Conservation (phyloP, 2,888 invertebrate genomes). For the Chrysolina oricalcia region DNA sequence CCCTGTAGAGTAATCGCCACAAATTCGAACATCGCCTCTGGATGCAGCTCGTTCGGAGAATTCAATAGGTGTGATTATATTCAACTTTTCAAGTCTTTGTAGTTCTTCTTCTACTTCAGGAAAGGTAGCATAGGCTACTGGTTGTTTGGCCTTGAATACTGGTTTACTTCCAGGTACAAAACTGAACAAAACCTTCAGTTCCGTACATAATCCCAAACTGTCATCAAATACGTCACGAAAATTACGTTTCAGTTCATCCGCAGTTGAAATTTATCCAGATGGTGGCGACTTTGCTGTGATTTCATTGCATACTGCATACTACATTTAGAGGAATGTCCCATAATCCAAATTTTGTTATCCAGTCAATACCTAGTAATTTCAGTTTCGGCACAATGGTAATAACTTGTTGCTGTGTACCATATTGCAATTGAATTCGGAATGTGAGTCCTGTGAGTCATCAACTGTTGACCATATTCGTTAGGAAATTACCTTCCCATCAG, state of each 20-base stretch:
- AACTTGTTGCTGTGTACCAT: background rate
- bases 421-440: background rate
- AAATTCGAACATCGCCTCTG: too few species aligned
- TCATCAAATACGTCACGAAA: too few species aligned
- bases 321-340: background rate
- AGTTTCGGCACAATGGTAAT: too few species aligned
- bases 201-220: background rate
- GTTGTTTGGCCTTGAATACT: background rate
- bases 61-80: too few species aligned
- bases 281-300: background rate
- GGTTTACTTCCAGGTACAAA: background rate
- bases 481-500: background rate
- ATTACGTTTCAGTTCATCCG: background rate
- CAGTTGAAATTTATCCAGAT: background rate
- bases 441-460: background rate
- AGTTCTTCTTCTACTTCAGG: too few species aligned
- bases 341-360: too few species aligned
- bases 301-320: background rate
- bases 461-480: background rate
- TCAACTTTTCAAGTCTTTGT: too few species aligned
- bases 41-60: too few species aligned
- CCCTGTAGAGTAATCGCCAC: too few species aligned
- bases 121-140: too few species aligned
- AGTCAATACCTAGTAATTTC: background rate
- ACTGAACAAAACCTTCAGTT: background rate